phyloP scores from a whole-genome alignment of 2,113 vertebrate genomes.

The Symphodus melops region DNA sequence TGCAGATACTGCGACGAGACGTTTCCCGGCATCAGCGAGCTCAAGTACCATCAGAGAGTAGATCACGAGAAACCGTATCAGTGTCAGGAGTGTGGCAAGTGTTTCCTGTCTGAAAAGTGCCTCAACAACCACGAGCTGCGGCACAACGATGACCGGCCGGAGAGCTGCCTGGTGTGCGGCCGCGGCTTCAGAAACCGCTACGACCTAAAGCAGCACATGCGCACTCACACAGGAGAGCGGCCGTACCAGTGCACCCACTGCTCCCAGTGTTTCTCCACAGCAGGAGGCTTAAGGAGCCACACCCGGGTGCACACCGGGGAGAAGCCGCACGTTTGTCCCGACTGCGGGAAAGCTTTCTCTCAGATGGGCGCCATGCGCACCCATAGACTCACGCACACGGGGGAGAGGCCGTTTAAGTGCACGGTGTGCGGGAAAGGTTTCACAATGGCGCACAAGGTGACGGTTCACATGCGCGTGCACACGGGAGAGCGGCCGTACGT shows the following conservation, averaged over 20 bases:
- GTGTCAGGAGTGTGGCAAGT: constrained; percentile 80
- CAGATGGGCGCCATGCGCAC: constrained; percentile 80
- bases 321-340: constrained; percentile 76
- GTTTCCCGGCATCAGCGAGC: constrained; percentile 77
- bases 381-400: constrained; percentile 79
- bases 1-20: constrained; percentile 78
- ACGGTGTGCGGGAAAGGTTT: constrained; percentile 78
- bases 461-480: constrained; percentile 80
- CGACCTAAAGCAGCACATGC: constrained; percentile 80
- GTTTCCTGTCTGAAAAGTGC: constrained; percentile 76
- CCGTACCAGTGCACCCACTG: constrained; percentile 80
- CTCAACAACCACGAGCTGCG: constrained; percentile 75
- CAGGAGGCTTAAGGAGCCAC: constrained; percentile 76
- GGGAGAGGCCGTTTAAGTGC: constrained; percentile 78
- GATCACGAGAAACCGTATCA: constrained; percentile 79
- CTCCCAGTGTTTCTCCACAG: constrained; percentile 76
- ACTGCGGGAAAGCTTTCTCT: constrained; percentile 79
- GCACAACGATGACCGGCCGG: constrained; percentile 73
- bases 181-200: constrained; percentile 77
- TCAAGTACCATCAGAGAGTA: constrained; percentile 76
- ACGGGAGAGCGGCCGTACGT: constrained; percentile 78
- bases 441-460: constrained; percentile 79
- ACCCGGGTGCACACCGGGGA: constrained; percentile 79
- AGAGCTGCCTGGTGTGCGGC: constrained; percentile 74
- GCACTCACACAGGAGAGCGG: constrained; percentile 79